A percentile compares a stretch with the other conserved stretches of the same genome.
Conservation (phyloP, 2,888 invertebrate genomes). For the Drosophila peninsularis region DNA sequence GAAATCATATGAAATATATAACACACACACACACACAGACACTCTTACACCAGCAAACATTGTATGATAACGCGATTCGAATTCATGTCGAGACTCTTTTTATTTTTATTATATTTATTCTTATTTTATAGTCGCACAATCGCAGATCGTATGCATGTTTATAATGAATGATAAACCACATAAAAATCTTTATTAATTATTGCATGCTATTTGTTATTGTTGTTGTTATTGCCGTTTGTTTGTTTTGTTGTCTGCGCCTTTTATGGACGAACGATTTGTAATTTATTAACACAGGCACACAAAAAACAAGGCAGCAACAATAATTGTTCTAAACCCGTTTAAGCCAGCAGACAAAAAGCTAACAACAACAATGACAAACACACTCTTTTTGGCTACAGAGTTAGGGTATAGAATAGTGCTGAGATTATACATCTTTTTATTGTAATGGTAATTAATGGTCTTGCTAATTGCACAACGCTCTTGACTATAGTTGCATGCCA, state of each 20-base stretch:
- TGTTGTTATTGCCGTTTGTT: constrained; percentile 29
- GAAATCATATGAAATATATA: background rate
- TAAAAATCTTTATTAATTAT: constrained; percentile 63
- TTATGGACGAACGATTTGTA: constrained; percentile 61
- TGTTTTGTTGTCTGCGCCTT: constrained; percentile 40
- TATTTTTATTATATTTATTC: constrained; percentile 29
- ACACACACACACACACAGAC: background rate
- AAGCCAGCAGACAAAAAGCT: constrained; percentile 17
- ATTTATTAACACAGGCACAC: constrained; percentile 57
- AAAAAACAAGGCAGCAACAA: constrained; percentile 18
- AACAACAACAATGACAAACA: constrained; percentile 8
- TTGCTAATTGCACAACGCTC: constrained; percentile 58
- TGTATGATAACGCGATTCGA: constrained; percentile 18
- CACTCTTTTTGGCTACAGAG: constrained; percentile 13
- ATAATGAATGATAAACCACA: constrained; percentile 43
- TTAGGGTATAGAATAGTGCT: constrained; percentile 12
- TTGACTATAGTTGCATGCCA: constrained; percentile 64
- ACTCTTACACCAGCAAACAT: constrained; percentile 15
- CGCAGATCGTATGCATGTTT: constrained; percentile 44
- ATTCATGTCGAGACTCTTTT: constrained; percentile 24
- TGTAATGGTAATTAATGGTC: constrained; percentile 61
- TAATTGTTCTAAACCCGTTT: constrained; percentile 44
- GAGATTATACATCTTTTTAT: constrained; percentile 52
- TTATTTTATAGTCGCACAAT: constrained; percentile 41
- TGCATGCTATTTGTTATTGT: constrained; percentile 41